A percentile compares a stretch with the other conserved stretches of the same genome.
Evolutionary conservation across 2,797 vertebrate species (phyloP).

Genomic region (Labeo calbasu): DNA sequence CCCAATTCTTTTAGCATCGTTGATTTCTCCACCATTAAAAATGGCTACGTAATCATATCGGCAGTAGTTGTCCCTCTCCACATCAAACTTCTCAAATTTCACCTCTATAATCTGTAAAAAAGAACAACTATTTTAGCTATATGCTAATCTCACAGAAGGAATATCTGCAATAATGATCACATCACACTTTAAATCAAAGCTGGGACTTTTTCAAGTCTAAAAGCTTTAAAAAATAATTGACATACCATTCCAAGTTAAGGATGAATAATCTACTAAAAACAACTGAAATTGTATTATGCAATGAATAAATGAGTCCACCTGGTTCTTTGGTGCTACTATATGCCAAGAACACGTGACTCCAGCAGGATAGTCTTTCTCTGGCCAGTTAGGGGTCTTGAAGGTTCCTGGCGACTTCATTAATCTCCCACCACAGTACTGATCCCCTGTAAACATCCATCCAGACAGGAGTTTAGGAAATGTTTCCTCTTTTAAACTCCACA

Average conservation of each 20-base stretch:
- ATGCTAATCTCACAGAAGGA: too few species aligned
- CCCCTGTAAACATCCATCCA: constrained; percentile 76
- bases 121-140: not conserved
- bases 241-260: not conserved
- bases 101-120: constrained; percentile 86
- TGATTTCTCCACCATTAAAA: constrained; percentile 93
- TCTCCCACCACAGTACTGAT: constrained; percentile 94
- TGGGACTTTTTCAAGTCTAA: too few species aligned
- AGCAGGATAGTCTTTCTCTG: constrained; percentile 93
- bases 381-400: constrained; percentile 98
- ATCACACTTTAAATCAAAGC: too few species aligned
- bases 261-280: not conserved
- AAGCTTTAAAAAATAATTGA: too few species aligned
- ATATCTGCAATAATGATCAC: too few species aligned
- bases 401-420: constrained; percentile 88
- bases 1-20: constrained; percentile 93
- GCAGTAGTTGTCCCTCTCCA: constrained; percentile 97
- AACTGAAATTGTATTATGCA: not conserved
- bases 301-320: constrained; percentile 76
- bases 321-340: constrained; percentile 93
- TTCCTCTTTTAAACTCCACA: constrained; percentile 20
- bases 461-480: constrained; percentile 17
- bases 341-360: constrained; percentile 97
- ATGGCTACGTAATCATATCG: constrained; percentile 95
- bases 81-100: constrained; percentile 98